Evolutionary conservation across 2,888 invertebrate species (phyloP), one percentile per base, ranked within the genome.

Genomic region (Alviniconcha strummeri): DNA sequence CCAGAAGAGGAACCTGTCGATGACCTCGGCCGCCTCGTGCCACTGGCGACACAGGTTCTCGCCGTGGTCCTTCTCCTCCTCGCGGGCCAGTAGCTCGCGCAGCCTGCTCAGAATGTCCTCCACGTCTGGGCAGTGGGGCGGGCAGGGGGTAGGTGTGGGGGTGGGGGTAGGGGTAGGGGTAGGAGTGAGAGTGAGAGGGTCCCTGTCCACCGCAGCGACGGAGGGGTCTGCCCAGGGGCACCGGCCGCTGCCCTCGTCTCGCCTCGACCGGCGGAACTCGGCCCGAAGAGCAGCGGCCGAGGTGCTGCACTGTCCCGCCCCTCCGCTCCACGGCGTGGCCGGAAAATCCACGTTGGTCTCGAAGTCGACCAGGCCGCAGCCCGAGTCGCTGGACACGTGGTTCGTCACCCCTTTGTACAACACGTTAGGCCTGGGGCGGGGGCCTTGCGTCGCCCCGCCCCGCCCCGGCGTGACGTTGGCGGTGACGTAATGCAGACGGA

Each of bases 1-100:
- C 94, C 94, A 95, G 89, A 95, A 95, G 71, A 95, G 92, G 75
- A 94, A 93, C 74, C 94, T 90, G 88, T 95, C 95, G 54, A 95
- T 92, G 55, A 94, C 93, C 86, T 94, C 93, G 4, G 95, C 95
- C 11, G 94, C 94, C 84, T 94, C 94, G 80, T 91, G 88, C 92
- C 92, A 92, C 78, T 91, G 89, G 82, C 89, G 90, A 15, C 88
- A 86, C 52, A 88, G 80, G 15, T 88, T 77, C n/a, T 90, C 90
- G 19, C 83, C 82, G 36, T 84, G 85, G 13, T 89, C 90, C 57
- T 89, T 88, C 79, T 90, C 90, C 9, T 89, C 89, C 80, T 91
- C 91, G 81, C 88, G 88, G 8, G 88, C 83, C 13, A 92, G 86
- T n/a, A 92, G 82, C 56, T 86, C 82, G 76, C 90, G 89, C 19